Evolutionary conservation across 2,888 invertebrate species (phyloP), one percentile per base, ranked within the genome.

Genomic region (Thymelicus lineola): DNA sequence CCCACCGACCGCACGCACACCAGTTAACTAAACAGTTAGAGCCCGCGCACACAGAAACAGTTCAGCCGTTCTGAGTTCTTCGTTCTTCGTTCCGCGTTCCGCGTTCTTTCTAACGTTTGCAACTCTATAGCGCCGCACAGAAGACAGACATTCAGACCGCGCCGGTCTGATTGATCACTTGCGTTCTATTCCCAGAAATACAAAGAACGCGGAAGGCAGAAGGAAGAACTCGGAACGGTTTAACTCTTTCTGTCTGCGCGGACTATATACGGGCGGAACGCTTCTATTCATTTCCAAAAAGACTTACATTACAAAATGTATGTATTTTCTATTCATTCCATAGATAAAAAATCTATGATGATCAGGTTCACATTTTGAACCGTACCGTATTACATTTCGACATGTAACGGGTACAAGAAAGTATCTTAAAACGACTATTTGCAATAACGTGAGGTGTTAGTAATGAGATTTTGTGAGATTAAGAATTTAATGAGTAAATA

Each of bases 341-440:
- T 35, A 55, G 55, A 55, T 55, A 14, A 28, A 53, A 1, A 14
- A 35, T 55, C 55, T 55, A 55, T 14, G 55, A n/a, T 53, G 20
- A 12, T 17, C 10, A 17, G n/a, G 20, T 20, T 17, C 10, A 17
- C 35, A 14, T 35, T 28, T 15, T 55, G 14, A 17, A 35, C 1
- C 35, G 65, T 57, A 45, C 46, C 55, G 75, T 28, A 10, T 73
- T 76, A 75, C 73, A 66, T 72, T 74, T 68, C 70, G 63, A 74
- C 72, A 73, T 76, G 73, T 75, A 75, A 73, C 73, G 72, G 76
- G 68, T 74, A 74, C 70, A 74, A 72, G 75, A 72, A 75, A 67
- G 73, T 76, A 76, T 72, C 66, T 73, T 74, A 36, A 50, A 42
- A 50, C 59, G 50, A 17, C 53, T 53, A 57, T 35, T 57, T 61